Conservation (phyloP, 2,888 invertebrate genomes). For the Actias luna region DNA sequence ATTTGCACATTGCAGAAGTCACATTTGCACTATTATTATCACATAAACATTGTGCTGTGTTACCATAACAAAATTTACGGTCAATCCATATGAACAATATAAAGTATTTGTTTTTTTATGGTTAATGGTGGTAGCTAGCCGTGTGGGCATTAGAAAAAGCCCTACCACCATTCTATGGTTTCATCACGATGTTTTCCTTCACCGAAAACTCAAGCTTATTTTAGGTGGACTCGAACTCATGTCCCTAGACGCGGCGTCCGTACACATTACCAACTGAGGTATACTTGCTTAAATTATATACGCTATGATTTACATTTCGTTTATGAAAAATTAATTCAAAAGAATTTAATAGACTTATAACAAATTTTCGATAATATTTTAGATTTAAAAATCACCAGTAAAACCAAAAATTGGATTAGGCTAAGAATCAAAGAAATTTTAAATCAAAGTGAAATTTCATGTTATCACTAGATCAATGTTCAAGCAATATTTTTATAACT, state of each 20-base stretch:
- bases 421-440: conserved; percentile 25
- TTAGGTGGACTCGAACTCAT: too few relatives aligned
- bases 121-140: too few relatives aligned
- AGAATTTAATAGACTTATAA: not conserved
- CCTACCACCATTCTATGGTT: too few relatives aligned
- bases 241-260: too few relatives aligned
- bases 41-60: conserved; percentile 34
- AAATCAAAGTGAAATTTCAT: conserved; percentile 36
- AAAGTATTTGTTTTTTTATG: not conserved
- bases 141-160: too few relatives aligned
- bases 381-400: not conserved
- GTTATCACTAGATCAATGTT: conserved; percentile 35
- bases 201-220: too few relatives aligned
- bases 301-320: too few relatives aligned
- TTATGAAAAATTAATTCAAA: not conserved
- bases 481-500: conserved; percentile 36
- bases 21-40: conserved; percentile 47
- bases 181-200: too few relatives aligned
- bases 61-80: not conserved
- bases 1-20: conserved; percentile 34
- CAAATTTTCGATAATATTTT: not conserved
- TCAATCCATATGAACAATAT: not conserved
- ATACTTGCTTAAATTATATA: not conserved
- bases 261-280: too few relatives aligned
- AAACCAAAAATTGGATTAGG: not conserved